Percentiles rank a stretch among this genome's conserved stretches.
These are phyloP conservation scores for Phyllostomus discolor DNA, from an alignment of 2,113 vertebrate species.

Conservation along the genomic window DNA sequence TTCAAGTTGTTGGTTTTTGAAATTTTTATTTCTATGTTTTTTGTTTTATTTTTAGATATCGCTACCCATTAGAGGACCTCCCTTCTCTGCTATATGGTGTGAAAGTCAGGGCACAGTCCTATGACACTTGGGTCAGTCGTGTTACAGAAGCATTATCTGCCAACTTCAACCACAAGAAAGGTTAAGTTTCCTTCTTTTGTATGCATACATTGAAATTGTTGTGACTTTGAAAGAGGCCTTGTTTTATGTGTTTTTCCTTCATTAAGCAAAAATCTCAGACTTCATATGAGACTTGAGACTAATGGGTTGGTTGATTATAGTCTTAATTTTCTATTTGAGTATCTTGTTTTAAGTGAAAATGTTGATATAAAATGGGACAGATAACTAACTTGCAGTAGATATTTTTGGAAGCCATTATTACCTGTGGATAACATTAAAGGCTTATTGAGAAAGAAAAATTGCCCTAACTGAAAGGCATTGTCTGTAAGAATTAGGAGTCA, in stretches of 20 bases:
- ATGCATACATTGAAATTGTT: not conserved
- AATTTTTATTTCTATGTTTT: not conserved
- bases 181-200: conserved; percentile 75
- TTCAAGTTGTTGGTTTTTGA: conserved; percentile 14
- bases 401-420: not conserved
- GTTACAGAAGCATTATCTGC: conserved; percentile 94
- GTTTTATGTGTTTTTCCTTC: not conserved
- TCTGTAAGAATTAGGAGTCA: not conserved
- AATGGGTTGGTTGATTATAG: not conserved
- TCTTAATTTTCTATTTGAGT: conserved; percentile 28
- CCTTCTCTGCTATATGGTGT: conserved; percentile 94
- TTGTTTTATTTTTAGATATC: conserved; percentile 82
- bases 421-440: not conserved
- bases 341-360: conserved; percentile 14
- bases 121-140: conserved; percentile 95
- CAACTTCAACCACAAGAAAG: conserved; percentile 96
- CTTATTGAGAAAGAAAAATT: not conserved
- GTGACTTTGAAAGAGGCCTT: conserved; percentile 2
- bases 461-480: not conserved
- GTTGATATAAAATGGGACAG: not conserved
- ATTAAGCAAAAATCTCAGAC: not conserved
- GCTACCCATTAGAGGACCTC: conserved; percentile 95
- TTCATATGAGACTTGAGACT: not conserved
- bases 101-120: conserved; percentile 95
- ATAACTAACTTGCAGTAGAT: not conserved